Base-by-base conservation (phyloP, 2,113 vertebrate genomes). In the Cromileptes altivelis region DNA sequence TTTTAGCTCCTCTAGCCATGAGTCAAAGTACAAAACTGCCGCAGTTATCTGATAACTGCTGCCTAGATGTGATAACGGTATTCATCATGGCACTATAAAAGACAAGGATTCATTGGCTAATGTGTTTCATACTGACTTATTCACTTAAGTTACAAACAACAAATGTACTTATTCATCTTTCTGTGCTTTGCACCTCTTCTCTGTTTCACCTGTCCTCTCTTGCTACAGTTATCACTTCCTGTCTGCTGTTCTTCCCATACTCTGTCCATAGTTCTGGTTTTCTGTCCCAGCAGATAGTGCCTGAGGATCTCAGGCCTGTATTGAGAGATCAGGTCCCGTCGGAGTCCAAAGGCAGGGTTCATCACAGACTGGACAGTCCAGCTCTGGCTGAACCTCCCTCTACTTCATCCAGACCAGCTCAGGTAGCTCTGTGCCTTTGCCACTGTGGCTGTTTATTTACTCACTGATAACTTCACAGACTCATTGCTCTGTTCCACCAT, bases 291-390 rank as follows among this genome's bases (percentile, higher is more conserved):
- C 77, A 80, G 71, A 55, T 69, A 17, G 37, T 84, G 21, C 49
- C 37, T 63, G 75, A 80, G 50, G 57, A 80, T 52, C 27, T 80
- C 82, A 70, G 71, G 58, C 50, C 71, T 33, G 40, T 50, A 21
- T 21, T 64, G 42, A 58, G 18, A 6, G 5, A 70, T 27, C 64
- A 55, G n/a, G 27, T 75, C 21, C 53, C 37, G 37, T 25, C 72
- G 47, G 18, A 72, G 45, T 37, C 47, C 7, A 67, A 78, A 30
- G 18, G 37, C 25, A 56, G n/a, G 19, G 37, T 50, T 63, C 13
- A 12, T 12, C 30, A 63, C 23, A 70, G 58, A 58, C 37, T 53
- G 14, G 49, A 69, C 2, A 37, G 64, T 63, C 61, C 45, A 47
- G 53, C 33, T 53, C 42, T 12, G 3, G 10, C 65, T 58, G 71